Evolutionary conservation across 2,888 invertebrate genomes (phyloP), one percentile per base, ranked within the genome.

Genomic region (Cyrtodaria siliqua): DNA sequence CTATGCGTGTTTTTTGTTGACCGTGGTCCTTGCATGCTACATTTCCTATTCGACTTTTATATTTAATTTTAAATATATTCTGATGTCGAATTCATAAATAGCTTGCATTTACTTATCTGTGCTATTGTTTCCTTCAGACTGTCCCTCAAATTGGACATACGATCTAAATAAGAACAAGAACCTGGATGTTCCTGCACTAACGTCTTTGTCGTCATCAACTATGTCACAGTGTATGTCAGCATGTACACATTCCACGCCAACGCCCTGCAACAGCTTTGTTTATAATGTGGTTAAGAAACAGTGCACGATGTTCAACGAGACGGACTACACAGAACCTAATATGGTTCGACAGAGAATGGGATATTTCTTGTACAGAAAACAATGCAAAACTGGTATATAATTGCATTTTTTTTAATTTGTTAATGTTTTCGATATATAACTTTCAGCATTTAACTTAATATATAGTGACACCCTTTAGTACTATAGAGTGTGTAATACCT

Each of bases 281-380:
- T 73, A 62, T 44, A 73, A 67, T 18, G 55, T 61, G 6, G 23
- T 73, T 9, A 66, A 61, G 40, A 38, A 40, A 27, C 49, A 33
- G 24, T 79, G 78, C 67, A 29, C 29, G 12, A 38, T 74, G 23
- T 20, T 66, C 18, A 64, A 62, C 20, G 67, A 69, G 18, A 72
- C 78, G 20, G 50, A 47, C 8, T 53, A 52, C 23, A 74, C 70
- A 18, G 18, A 59, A 4, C 47, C 61, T 14, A 57, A 62, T 12
- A 40, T 27, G 8, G 23, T 61, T 14, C 27, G 18, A 6, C 64
- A 27, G n/a, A 40, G 70, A 44, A 44, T 60, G 29, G 73, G 69
- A 20, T 26, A 53, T 14, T 42, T 69, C 18, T 40, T 71, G 20
- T 66, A 72, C n/a, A 47, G 69, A 16, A 76, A 73, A 57, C 23